phyloP scores from a whole-genome alignment of 2,113 vertebrate species.

The Nannobrachium achirus region DNA sequence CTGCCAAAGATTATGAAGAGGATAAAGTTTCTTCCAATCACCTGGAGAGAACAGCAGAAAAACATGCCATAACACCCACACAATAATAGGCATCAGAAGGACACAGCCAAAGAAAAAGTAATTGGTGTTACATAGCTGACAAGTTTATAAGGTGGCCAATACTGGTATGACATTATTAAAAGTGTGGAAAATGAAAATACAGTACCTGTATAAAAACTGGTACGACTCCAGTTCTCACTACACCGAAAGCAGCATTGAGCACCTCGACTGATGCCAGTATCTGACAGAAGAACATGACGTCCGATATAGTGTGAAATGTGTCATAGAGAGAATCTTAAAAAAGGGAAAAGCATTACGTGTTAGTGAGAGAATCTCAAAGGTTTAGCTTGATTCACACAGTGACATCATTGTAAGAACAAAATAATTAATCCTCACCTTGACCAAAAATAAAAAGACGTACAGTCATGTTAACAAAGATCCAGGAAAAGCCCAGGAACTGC shows the following conservation, averaged over 20 bases:
- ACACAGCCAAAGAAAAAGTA: neutral
- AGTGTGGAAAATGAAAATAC: neutral
- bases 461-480: conserved; percentile 97
- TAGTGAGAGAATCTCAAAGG: neutral
- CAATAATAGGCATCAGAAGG: too few species aligned
- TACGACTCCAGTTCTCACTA: conserved; percentile 84
- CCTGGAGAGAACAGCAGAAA: conserved; percentile 68
- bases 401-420: conserved; percentile 1
- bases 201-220: conserved; percentile 87
- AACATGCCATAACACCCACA: neutral
- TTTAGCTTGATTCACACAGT: neutral
- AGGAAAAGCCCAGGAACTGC: conserved; percentile 96
- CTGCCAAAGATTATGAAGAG: conserved; percentile 92
- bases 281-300: conserved; percentile 97
- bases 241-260: conserved; percentile 87
- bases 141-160: neutral
- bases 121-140: neutral
- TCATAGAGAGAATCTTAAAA: conserved; percentile 92
- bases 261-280: conserved; percentile 88
- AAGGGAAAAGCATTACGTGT: conserved; percentile 1
- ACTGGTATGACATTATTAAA: neutral
- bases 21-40: conserved; percentile 90
- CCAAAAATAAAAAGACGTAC: conserved; percentile 91
- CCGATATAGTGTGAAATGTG: conserved; percentile 89
- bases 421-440: conserved; percentile 81